Evolutionary conservation across 2,888 invertebrate species (phyloP), one percentile per base, ranked within the genome.

Genomic region (Synergus laeviventris): DNA sequence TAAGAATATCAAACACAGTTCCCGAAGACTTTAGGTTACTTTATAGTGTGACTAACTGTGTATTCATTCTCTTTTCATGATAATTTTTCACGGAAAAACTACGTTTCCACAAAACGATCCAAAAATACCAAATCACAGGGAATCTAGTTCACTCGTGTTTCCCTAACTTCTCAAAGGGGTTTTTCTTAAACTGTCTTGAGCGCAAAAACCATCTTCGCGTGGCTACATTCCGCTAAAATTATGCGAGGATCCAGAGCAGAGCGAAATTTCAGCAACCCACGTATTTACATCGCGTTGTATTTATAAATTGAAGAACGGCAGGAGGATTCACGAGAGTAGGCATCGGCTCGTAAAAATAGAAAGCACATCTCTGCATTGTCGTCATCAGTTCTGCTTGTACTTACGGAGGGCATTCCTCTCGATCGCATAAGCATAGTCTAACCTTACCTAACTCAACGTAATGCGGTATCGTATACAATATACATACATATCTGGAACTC

Each of bases 391-490:
- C 36, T 54, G 14, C 59, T 54, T 24, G 49, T 54, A 70, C 45
- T 70, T 16, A 24, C 24, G 45, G 79, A 79, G 77, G 78, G 74
- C 78, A 80, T 80, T 80, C 80, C 76, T 75, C 75, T 80, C 75
- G 61, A 56, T 73, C 74, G 74, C 80, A 74, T 78, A 79, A 76
- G 75, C 75, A 54, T 78, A 76, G 62, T 62, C 60, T 74, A 76
- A 75, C 76, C 76, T 75, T 76, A 76, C 76, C 66, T 73, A 66
- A 79, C 64, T 59, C 74, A 73, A 64, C 74, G 76, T 77, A 76
- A 74, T 75, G 73, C 54, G 42, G 39, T 11, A 75, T 75, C 74
- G 76, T 76, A 78, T 54, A 80, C 77, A 78, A 78, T 76, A 74
- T 73, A 75, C 54, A 74, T 73, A 66, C 42, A 59, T 59, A 59